phyloP scores from a whole-genome alignment of 1,140 invertebrate species.

The Harlomillsia oculata region DNA sequence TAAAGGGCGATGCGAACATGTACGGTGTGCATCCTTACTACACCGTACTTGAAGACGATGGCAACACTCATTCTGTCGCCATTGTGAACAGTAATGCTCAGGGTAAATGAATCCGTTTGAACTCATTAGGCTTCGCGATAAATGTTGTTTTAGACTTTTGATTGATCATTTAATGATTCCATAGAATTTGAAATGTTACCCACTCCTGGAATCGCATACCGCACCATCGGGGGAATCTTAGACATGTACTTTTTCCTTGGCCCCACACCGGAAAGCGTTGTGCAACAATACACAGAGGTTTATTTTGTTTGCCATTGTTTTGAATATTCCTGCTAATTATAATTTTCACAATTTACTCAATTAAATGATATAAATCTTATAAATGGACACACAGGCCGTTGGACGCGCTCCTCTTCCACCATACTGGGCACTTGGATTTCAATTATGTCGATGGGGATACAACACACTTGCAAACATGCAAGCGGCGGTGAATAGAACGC shows the following conservation, averaged over 20 bases:
- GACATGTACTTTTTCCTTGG: conserved; percentile 46
- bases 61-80: conserved; percentile 33
- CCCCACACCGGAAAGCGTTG: conserved; percentile 42
- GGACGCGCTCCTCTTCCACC: conserved; percentile 4
- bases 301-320: too few relatives aligned
- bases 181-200: conserved; percentile 34
- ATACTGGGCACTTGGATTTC: conserved; percentile 38
- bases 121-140: neutral
- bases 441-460: conserved; percentile 42
- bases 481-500: conserved; percentile 36
- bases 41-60: conserved; percentile 33
- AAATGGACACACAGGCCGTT: neutral
- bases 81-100: conserved; percentile 37
- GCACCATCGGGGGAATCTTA: conserved; percentile 39
- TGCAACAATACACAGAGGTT: conserved; percentile 45
- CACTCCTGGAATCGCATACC: conserved; percentile 36
- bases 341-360: neutral
- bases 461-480: conserved; percentile 39
- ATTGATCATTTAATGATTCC: neutral
- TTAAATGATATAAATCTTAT: neutral
- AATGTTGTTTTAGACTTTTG: neutral
- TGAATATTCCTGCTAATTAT: too few relatives aligned
- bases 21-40: conserved; percentile 34
- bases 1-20: conserved; percentile 18
- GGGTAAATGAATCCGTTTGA: conserved; percentile 22